Base-by-base conservation (phyloP, 2,797 vertebrate genomes). In the Peromyscus eremicus region DNA sequence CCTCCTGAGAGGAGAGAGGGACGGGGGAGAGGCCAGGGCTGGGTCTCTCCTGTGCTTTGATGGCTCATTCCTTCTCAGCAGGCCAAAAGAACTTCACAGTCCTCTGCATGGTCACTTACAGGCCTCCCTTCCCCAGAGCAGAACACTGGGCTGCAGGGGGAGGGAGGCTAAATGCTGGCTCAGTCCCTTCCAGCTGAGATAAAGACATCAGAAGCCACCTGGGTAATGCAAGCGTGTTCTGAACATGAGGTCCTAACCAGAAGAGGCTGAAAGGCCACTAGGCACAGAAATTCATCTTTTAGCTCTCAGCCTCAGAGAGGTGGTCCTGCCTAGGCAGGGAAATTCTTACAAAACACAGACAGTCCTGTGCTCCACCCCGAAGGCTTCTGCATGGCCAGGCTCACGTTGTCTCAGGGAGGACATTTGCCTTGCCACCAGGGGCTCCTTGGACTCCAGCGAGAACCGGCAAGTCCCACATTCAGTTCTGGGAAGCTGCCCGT, bases 391-490 rank as follows among this genome's bases (percentile, higher is more conserved):
- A 49, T 12, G 25, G 34, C 23, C 75, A 40, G 62, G 81, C 17
- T 71, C 32, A 2, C 23, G 40, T 23, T 34, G 29, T 32, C 13
- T 27, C 12, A 40, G 77, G 92, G 40, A 91, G 49, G 46, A 34
- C 37, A 62, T 92, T 84, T 43, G 86, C 94, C 82, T 40, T 66
- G 14, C 64, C 84, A 60, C 96, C 94, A 52, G 85, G 86, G 37
- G 16, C 46, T 89, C 93, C 96, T 29, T 46, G 73, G 71, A 75
- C 88, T 96, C 96, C 95, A 76, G 62, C 49, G 49, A 89, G 73
- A 93, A 64, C 70, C 2, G 25, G 52, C 60, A 55, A 77, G 77
- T 4, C 5, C 60, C 2, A 8, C 76, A 13, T 40, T 62, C 89
- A 91, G 76, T 55, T 95, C 82, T 6, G 71, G 83, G 46, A 37